Evolutionary conservation across 1,140 invertebrate species (phyloP), one percentile per base, ranked within the genome.

Genomic region (Drosophila paulistorum): DNA sequence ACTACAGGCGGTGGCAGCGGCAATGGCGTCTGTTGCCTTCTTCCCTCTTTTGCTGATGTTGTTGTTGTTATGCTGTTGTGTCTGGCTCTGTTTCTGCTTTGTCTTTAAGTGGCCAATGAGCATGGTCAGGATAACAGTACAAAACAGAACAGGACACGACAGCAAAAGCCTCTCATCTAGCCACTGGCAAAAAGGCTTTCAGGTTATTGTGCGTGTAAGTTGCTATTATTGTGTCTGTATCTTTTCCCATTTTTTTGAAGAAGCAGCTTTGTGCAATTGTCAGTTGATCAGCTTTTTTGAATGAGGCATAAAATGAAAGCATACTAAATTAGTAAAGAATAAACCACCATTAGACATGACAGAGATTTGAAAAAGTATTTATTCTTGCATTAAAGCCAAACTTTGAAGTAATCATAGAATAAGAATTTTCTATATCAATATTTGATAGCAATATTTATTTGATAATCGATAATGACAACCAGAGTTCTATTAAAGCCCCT

Each of bases 81-180:
- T 51, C 45, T 51, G 45, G 45, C 51, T 39, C 61, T 30, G 48
- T 51, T 30, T 54, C 30, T 59, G 69, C 61, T 72, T 75, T 85
- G 81, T 78, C 82, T 85, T 86, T 78, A 85, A 86, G 82, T 81
- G 81, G 74, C 72, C 74, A 85, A 81, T 78, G 81, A 81, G 65
- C 81, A 74, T 54, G 65, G 69, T 65, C 59, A 74, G 75, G 42
- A 67, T 55, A 59, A 78, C 54, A 67, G 10, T 5, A 39, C 14
- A 26, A 14, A 13, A 51, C 26, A 51, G 14, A 26, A 48, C 26
- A 51, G 17, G 17, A 51, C 17, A 51, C 45, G 42, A 58, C 35
- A 51, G 30, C 17, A 30, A 67, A 41, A 11, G 45, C 17, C 20
- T 51, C 45, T 51, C 45, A 23, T 14, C 11, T 23, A 48, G 57